phyloP scores from a whole-genome alignment of 2,888 invertebrate species.

The Apeira syringaria region DNA sequence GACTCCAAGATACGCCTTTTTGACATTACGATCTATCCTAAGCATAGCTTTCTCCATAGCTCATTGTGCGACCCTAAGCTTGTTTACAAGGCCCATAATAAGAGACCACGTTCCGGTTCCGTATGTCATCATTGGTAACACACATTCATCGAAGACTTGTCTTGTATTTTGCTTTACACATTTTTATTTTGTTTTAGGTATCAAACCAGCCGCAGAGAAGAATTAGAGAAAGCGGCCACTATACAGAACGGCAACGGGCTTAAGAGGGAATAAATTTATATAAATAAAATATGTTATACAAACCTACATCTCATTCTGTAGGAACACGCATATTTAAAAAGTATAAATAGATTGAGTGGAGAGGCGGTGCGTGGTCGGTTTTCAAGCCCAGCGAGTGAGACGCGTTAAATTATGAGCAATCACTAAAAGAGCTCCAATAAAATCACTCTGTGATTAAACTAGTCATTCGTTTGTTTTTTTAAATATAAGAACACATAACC shows the following conservation, averaged over 20 bases:
- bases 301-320: constrained; percentile 13
- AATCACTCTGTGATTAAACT: constrained; percentile 28
- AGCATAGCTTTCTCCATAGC: no score
- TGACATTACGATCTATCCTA: no score
- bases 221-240: constrained; percentile 63
- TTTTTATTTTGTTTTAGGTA: constrained; percentile 59
- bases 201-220: constrained; percentile 82
- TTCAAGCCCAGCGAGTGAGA: constrained; percentile 27
- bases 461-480: constrained; percentile 24
- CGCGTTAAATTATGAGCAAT: constrained; percentile 7
- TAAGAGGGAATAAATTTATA: constrained; percentile 79
- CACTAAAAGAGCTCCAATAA: constrained; percentile 5
- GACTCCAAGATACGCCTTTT: no score
- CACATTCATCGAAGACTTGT: no score
- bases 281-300: constrained; percentile 10
- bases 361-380: constrained; percentile 20
- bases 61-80: no score
- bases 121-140: no score
- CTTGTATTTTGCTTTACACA: no score
- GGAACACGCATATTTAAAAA: constrained; percentile 23
- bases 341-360: constrained; percentile 4
- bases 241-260: constrained; percentile 85
- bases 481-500: constrained; percentile 10
- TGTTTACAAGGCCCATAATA: no score
- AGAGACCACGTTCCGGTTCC: no score